Conservation (phyloP, 2,797 vertebrate species). For the Lepus oiostolus region DNA sequence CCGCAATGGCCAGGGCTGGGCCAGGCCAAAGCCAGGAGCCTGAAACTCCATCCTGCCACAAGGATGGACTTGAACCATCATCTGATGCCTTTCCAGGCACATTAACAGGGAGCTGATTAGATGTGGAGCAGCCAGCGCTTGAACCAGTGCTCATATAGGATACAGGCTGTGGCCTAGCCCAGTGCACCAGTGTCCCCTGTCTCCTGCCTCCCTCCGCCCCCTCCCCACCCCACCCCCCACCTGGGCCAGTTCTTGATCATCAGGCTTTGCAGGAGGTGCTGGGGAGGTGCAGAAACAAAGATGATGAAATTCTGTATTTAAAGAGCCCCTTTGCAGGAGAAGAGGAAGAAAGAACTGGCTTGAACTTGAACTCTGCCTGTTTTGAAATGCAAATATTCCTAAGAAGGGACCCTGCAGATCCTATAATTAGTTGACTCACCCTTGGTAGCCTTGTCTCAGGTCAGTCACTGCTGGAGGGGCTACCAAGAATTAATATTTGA, state of each 20-base stretch:
- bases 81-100: too few species aligned
- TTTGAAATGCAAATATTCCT: conserved; percentile 14
- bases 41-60: too few species aligned
- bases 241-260: neutral
- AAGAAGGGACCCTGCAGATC: neutral
- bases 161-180: too few species aligned
- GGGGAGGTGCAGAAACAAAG: neutral
- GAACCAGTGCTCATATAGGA: too few species aligned
- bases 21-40: too few species aligned
- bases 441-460: neutral
- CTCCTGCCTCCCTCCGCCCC: too few species aligned
- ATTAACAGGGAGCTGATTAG: too few species aligned
- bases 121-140: too few species aligned
- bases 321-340: neutral
- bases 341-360: neutral
- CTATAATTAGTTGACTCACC: neutral
- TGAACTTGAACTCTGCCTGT: conserved; percentile 16
- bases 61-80: too few species aligned
- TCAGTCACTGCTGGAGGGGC: neutral
- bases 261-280: neutral
- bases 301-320: neutral
- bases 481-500: neutral
- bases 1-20: too few species aligned
- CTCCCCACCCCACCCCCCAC: too few species aligned
- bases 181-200: too few species aligned